phyloP scores from a whole-genome alignment of 2,113 vertebrate species.

The Aphelocoma coerulescens region DNA sequence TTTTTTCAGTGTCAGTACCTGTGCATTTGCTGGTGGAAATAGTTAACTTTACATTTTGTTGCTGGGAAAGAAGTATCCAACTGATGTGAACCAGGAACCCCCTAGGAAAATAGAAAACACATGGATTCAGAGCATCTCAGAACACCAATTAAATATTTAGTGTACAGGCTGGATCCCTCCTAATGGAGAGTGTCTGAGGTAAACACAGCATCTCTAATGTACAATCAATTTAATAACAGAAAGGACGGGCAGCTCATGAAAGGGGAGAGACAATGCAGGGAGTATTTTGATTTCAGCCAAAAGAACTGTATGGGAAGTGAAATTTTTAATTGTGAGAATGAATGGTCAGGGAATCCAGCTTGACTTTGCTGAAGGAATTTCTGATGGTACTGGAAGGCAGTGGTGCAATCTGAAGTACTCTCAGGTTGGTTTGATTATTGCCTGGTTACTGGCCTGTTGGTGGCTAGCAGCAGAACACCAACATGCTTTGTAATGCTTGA shows the following conservation, averaged over 20 bases:
- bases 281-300: not conserved
- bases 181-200: constrained; percentile 33
- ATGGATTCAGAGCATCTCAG: not conserved
- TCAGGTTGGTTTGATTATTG: not conserved
- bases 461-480: not conserved
- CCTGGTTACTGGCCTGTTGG: not conserved
- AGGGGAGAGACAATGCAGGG: not conserved
- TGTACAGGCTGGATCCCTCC: not conserved
- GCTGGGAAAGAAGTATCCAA: not conserved
- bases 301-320: not conserved
- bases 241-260: not conserved
- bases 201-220: not conserved
- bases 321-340: not conserved
- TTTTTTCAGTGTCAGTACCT: not conserved
- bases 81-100: not conserved
- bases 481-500: not conserved
- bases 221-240: not conserved
- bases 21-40: not conserved
- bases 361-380: not conserved
- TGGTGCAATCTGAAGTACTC: not conserved
- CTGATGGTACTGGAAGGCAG: not conserved
- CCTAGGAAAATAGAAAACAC: not conserved
- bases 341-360: not conserved
- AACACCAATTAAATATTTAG: constrained; percentile 45
- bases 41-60: not conserved